Percentiles rank a stretch among this genome's conserved stretches.
Conservation (phyloP, 1,140 invertebrate genomes). For the Magallana angulata region DNA sequence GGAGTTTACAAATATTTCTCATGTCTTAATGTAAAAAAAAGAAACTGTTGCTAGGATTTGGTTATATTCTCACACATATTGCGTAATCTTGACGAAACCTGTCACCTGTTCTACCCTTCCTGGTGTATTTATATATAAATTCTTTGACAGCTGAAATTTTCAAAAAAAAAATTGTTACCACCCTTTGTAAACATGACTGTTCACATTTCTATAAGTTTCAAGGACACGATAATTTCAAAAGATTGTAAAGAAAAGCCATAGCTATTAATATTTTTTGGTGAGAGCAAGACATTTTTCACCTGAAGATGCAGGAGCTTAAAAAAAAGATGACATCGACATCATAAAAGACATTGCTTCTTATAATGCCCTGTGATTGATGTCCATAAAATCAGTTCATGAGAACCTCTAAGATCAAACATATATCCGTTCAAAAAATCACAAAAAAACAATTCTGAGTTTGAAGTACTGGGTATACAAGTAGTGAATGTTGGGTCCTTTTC, state of each 20-base stretch:
- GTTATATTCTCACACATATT: too few relatives aligned
- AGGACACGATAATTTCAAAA: conserved; percentile 17
- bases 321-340: not conserved
- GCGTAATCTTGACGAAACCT: too few relatives aligned
- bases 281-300: too few relatives aligned
- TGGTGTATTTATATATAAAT: not conserved
- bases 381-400: not conserved
- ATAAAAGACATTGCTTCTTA: not conserved
- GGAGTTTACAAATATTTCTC: too few relatives aligned
- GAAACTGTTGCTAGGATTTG: too few relatives aligned
- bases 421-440: not conserved
- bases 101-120: not conserved
- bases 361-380: not conserved
- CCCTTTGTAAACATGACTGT: conserved; percentile 3
- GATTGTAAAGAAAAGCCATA: not conserved
- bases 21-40: too few relatives aligned
- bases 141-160: not conserved
- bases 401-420: not conserved
- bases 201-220: not conserved
- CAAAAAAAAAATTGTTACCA: not conserved
- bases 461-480: conserved; percentile 7
- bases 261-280: not conserved
- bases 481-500: not conserved
- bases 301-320: too few relatives aligned
- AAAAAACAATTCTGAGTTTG: not conserved